Percentiles rank a stretch among this genome's conserved stretches.
Evolutionary conservation across 2,888 invertebrate genomes (phyloP).

Genomic region (Caenorhabditis angaria): DNA sequence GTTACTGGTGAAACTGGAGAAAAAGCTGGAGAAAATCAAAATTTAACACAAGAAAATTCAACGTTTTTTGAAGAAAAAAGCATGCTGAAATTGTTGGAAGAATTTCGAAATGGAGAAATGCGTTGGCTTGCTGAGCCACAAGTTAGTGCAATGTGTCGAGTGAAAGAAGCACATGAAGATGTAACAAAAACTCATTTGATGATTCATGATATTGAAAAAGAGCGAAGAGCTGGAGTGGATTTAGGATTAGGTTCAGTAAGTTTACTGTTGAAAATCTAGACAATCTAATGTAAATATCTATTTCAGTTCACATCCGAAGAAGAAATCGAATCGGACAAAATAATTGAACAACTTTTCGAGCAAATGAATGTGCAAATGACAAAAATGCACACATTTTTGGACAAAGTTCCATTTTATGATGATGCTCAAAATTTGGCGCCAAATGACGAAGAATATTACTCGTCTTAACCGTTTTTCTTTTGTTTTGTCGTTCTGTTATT

Average conservation of each 20-base stretch:
- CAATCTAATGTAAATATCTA: not conserved
- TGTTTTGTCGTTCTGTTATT: conserved; percentile 10
- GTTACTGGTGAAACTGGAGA: conserved; percentile 13
- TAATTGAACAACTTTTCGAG: conserved; percentile 33
- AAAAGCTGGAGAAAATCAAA: not conserved
- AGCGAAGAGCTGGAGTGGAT: conserved; percentile 11
- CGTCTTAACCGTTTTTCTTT: conserved; percentile 3
- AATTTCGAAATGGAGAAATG: conserved; percentile 52
- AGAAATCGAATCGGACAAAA: conserved; percentile 30
- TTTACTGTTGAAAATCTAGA: not conserved
- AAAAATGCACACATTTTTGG: conserved; percentile 37
- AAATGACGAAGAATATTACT: conserved; percentile 31
- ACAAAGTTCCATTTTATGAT: conserved; percentile 42
- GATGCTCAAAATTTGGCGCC: conserved; percentile 18
- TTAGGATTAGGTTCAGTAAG: not conserved
- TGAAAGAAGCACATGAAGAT: conserved; percentile 53
- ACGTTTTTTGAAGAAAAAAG: conserved; percentile 36
- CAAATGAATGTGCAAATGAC: conserved; percentile 32
- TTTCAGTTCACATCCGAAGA: conserved; percentile 26
- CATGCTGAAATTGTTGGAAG: conserved; percentile 44
- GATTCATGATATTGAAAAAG: conserved; percentile 35
- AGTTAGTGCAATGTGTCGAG: conserved; percentile 40
- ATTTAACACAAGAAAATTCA: too few species aligned
- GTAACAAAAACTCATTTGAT: conserved; percentile 48
- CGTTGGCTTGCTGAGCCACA: conserved; percentile 48